Evolutionary conservation across 92 coral and sea anemone species (phyloP), one percentile per base, ranked within the genome.

Genomic region (Nematostella vectensis): DNA sequence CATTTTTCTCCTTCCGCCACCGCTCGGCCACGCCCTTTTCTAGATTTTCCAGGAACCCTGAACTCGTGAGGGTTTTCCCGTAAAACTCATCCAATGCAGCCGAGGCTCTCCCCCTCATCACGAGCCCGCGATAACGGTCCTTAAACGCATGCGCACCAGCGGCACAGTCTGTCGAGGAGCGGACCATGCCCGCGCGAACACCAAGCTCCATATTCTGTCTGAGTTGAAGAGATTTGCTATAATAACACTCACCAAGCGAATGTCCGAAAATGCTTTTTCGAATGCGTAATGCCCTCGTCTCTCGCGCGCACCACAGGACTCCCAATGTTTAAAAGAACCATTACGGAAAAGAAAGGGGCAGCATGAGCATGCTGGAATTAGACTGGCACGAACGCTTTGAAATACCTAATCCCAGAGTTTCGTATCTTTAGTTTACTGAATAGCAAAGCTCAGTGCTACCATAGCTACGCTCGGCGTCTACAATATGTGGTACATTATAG

Each of bases 181-280:
- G 96, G 13, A 88, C 81, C 96, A 83, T 79, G 20, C 96, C 96
- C 12, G 71, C 57, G 17, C 50, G 62, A n/a, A 88, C 96, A 29
- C 96, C 96, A 30, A 61, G 69, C 59, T 88, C 52, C 29, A 88
- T 69, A 37, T 88, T 88, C 24, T 70, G 38, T 62, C 96, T 88
- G 60, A 21, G 33, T 39, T 36, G 45, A 17, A 21, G 16, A 61
- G 11, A 11, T 22, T 59, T 24, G 37, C 25, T 23, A 53, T 26
- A n/a, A n/a, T n/a, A n/a, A n/a, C n/a, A n/a, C n/a, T n/a, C n/a
- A n/a, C n/a, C n/a, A n/a, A n/a, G n/a, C n/a, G n/a, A n/a, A n/a
- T n/a, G n/a, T n/a, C n/a, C n/a, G n/a, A n/a, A n/a, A n/a, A n/a
- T n/a, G n/a, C n/a, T n/a, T n/a, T n/a, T n/a, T n/a, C n/a, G n/a